Percentiles rank a stretch among this genome's conserved stretches.
phyloP scores from a whole-genome alignment of 37 sponge, comb jelly and placozoan genomes.

The Beroe forskalii region DNA sequence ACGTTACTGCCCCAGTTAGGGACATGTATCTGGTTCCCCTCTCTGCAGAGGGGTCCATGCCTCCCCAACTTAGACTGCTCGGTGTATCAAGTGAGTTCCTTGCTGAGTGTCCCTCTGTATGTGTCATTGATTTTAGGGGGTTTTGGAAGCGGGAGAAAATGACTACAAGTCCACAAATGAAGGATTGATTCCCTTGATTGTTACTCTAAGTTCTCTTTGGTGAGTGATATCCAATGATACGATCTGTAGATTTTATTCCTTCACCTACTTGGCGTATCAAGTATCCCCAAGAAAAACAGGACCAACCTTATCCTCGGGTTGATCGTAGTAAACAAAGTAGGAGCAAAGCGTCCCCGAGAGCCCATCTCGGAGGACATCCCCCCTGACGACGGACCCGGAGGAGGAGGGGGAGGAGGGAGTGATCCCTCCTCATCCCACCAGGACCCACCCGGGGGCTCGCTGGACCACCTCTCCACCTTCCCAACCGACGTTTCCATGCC shows the following conservation, averaged over 20 bases:
- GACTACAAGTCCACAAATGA: no score
- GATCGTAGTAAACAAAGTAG: conserved; percentile 54
- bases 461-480: conserved; percentile 61
- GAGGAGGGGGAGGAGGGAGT: neutral
- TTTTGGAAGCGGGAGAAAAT: no score
- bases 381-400: neutral
- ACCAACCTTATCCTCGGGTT: conserved; percentile 56
- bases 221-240: no score
- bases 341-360: conserved; percentile 48
- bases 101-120: no score
- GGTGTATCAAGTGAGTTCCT: conserved; percentile 48
- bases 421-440: neutral
- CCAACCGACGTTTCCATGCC: conserved; percentile 62
- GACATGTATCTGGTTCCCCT: conserved; percentile 65
- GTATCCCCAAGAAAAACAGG: conserved; percentile 60
- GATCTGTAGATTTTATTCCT: no score
- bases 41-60: conserved; percentile 43
- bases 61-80: conserved; percentile 60
- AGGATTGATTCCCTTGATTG: no score
- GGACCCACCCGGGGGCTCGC: neutral
- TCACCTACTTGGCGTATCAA: neutral
- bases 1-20: conserved; percentile 42
- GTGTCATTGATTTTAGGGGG: no score
- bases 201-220: no score
- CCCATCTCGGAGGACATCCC: neutral